phyloP scores from a whole-genome alignment of 35 echinoderm and acorn worm species.

The Apostichopus parvimensis region DNA sequence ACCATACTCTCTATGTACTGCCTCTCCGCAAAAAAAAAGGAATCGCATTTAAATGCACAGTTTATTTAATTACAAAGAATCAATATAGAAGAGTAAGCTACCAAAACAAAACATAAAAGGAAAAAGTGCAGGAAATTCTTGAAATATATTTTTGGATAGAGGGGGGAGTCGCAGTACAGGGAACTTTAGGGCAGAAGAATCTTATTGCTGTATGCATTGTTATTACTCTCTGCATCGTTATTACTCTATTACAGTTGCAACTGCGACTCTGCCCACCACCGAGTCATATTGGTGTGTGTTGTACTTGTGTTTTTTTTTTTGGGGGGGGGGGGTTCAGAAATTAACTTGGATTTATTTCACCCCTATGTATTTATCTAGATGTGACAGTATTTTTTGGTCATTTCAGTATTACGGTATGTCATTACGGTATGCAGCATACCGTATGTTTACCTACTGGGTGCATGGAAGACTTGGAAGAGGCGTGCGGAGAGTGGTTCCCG shows the following conservation, averaged over 20 bases:
- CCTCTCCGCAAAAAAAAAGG: too few relatives aligned
- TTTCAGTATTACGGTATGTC: too few relatives aligned
- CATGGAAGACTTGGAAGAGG: slow-evolving; percentile 9
- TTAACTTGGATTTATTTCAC: not conserved
- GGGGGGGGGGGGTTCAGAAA: too few relatives aligned
- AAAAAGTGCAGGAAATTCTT: too few relatives aligned
- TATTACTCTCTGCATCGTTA: not conserved
- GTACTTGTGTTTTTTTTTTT: too few relatives aligned
- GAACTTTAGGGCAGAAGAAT: not conserved
- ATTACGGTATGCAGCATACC: slow-evolving; percentile 4
- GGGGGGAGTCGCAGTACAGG: not conserved
- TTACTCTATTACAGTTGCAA: not conserved
- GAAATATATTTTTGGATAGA: too few relatives aligned
- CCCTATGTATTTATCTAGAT: not conserved
- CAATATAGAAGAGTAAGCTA: too few relatives aligned
- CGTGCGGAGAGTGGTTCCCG: not conserved
- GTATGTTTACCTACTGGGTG: slow-evolving; percentile 11
- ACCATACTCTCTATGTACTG: too few relatives aligned
- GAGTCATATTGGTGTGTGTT: not conserved
- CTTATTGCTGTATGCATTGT: not conserved
- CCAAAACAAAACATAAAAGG: too few relatives aligned
- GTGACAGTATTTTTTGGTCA: not conserved
- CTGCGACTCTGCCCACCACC: not conserved
- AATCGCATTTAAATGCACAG: too few relatives aligned
- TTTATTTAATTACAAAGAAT: too few relatives aligned